These are phyloP conservation scores for Agrochola circellaris DNA, from an alignment of 2,888 invertebrate species.

Conservation along the genomic window DNA sequence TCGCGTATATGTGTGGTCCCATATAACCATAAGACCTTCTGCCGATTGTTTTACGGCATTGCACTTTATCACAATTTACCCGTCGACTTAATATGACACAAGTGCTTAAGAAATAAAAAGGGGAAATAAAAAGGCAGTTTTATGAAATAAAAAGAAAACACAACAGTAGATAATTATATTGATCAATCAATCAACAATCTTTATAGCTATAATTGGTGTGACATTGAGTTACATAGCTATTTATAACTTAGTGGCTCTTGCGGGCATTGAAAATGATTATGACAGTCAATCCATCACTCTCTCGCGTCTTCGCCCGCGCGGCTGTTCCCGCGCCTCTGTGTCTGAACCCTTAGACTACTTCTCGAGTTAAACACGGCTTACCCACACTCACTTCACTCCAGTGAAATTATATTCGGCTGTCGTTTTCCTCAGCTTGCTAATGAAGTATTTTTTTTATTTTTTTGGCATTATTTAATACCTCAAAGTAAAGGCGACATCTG, in stretches of 20 bases:
- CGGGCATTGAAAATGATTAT: neutral
- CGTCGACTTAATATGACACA: too few relatives aligned
- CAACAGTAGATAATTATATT: neutral
- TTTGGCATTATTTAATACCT: conserved; percentile 56
- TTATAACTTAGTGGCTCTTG: neutral
- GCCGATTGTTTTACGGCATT: too few relatives aligned
- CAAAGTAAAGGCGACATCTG: conserved; percentile 56
- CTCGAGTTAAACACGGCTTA: conserved; percentile 67
- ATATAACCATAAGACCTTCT: too few relatives aligned
- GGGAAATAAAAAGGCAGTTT: too few relatives aligned
- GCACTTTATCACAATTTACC: too few relatives aligned
- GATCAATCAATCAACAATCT: neutral
- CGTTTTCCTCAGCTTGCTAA: conserved; percentile 59
- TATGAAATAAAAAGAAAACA: too few relatives aligned
- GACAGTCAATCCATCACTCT: neutral
- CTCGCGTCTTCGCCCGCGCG: neutral
- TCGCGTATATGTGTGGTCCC: too few relatives aligned
- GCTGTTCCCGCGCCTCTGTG: neutral
- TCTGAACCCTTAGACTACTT: conserved; percentile 37
- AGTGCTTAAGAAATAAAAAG: too few relatives aligned
- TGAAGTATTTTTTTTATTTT: conserved; percentile 59
- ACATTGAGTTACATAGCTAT: neutral
- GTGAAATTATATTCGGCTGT: conserved; percentile 59
- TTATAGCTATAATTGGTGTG: too few relatives aligned
- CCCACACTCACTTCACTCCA: conserved; percentile 66